Evolutionary conservation across 2,888 invertebrate genomes (phyloP), one percentile per base, ranked within the genome.

Genomic region (Barypeithes pellucidus): DNA sequence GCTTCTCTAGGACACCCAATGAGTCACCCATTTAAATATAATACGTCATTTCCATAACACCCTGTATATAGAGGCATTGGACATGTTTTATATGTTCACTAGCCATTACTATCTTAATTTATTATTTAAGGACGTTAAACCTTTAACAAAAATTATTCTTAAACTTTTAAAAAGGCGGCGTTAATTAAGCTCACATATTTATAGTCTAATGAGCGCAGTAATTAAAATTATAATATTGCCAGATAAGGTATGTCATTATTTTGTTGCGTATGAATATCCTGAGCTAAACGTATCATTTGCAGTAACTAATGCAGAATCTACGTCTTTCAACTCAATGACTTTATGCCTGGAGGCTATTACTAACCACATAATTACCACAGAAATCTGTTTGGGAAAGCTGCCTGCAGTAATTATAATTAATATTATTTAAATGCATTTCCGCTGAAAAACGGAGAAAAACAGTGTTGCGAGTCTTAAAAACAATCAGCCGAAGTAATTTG

Each of bases 371-470:
- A 68, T 68, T 67, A 73, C 47, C 68, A 73, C 65, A 63, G 39
- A 68, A 68, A 68, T 73, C 68, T 50, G 47, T 63, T 62, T 62
- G 68, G 68, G 50, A 73, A 73, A 68, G 63, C 67, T 65, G 68
- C 62, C 72, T 54, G 29, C 33, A 67, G 68, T 43, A 73, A 73
- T 73, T 73, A 73, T 73, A 61, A 73, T 63, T 73, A 67, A 68
- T 73, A 73, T 59, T 73, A 73, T 73, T 73, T 68, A 73, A 73
- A 73, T 73, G 62, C 57, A 59, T 67, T 72, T 72, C 72, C 67
- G 61, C n/a, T 67, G 57, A 60, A 60, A 66, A 67, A 67, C 45
- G 16, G 18, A 45, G 41, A 60, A 67, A 57, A 50, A 69, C 54
- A 36, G 65, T 61, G 62, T 57, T 54, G 62, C 67, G 62, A 59